Evolutionary conservation across 2,888 invertebrate species (phyloP).

Genomic region (Drosophila cognata): DNA sequence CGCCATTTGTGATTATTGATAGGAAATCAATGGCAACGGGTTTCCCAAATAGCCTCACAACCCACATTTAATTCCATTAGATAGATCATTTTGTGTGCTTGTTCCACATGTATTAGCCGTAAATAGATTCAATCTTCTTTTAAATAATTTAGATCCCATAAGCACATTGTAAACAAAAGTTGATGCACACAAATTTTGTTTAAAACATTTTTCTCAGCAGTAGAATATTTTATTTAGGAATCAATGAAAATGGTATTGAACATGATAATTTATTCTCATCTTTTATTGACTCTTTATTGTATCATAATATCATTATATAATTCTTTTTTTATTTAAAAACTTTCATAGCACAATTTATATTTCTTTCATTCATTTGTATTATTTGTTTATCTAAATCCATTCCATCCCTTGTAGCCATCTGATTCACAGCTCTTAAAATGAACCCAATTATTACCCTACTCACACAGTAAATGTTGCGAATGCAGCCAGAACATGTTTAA

Average conservation of each 20-base stretch:
- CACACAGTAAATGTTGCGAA: slow-evolving; percentile 16
- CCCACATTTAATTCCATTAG: neutral
- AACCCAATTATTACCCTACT: neutral
- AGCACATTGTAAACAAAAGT: neutral
- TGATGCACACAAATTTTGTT: neutral
- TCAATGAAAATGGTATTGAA: neutral
- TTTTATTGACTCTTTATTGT: neutral
- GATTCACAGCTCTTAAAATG: slow-evolving; percentile 5
- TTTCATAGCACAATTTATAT: neutral
- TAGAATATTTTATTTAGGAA: neutral
- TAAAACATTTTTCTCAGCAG: neutral
- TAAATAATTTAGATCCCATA: neutral
- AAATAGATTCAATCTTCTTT: neutral
- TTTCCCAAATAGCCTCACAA: neutral
- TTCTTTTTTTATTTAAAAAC: no score
- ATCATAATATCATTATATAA: neutral
- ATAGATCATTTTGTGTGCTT: neutral
- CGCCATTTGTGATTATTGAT: slow-evolving; percentile 2
- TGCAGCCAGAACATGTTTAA: slow-evolving; percentile 43
- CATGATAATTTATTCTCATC: no score
- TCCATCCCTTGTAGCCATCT: neutral
- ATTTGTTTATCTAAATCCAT: neutral
- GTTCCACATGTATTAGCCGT: neutral
- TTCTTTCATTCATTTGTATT: neutral
- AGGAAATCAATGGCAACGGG: neutral